Evolutionary conservation across 2,888 invertebrate species (phyloP), one percentile per base, ranked within the genome.

Genomic region (Dicyrtomina minuta): DNA sequence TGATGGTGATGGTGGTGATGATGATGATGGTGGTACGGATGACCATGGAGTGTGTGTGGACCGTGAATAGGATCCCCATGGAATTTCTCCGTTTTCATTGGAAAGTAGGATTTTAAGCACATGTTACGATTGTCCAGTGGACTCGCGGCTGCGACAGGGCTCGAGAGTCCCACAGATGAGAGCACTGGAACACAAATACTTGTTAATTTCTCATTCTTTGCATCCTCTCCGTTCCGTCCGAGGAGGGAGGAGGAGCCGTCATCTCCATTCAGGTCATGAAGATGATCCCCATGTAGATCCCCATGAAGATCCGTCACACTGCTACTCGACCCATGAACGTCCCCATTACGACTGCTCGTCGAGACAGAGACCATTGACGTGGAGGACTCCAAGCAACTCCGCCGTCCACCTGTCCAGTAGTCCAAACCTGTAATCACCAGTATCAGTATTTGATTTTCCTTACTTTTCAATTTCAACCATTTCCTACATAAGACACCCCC

Each of bases 51-150:
- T 20, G 61, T 61, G 22, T 15, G 66, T 46, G 24, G 41, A 27
- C 46, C 46, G 12, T n/a, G 46, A 15, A 46, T 17, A n/a, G n/a
- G n/a, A 12, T 17, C 46, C 13, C n/a, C 15, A 46, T 20, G 51
- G 51, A 53, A 53, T 53, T 53, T 53, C 22, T 62, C 70, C 1
- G 65, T 15, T 41, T 71, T 68, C 41, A 68, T 27, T 43, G 68
- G 53, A 56, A 68, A 65, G 49, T 71, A 70, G 17, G 70, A 68
- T 24, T 71, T 71, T 22, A 71, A 65, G 44, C 73, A 73, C 68
- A 73, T 68, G 60, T 70, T 73, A 44, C 69, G 55, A 46, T 58
- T 67, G n/a, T 65, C 65, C 55, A 65, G 39, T 6, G 65, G 24
- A 26, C 15, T 33, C 5, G 49, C n/a, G n/a, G n/a, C n/a, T n/a